Conservation (phyloP, 2,113 vertebrate species). For the Coturnix japonica region DNA sequence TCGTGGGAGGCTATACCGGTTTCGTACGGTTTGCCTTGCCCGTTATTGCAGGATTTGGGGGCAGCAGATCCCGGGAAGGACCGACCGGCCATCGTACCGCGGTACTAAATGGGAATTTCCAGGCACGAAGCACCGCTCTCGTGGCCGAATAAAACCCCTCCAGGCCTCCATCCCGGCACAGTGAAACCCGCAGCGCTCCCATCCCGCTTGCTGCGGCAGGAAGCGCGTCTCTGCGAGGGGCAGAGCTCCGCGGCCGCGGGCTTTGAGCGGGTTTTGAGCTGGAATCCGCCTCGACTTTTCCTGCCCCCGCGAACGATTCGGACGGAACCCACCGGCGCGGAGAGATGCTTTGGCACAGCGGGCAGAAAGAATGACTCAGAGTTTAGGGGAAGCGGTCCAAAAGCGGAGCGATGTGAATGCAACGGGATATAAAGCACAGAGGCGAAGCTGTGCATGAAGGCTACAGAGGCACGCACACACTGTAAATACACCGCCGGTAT, state of each 20-base stretch:
- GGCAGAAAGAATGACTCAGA: not conserved
- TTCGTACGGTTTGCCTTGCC: not conserved
- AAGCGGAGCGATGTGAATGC: not conserved
- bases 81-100: not conserved
- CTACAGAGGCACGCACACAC: not conserved
- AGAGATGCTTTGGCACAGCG: not conserved
- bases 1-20: no score
- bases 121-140: not conserved
- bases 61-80: not conserved
- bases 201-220: not conserved
- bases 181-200: not conserved
- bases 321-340: not conserved
- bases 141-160: not conserved
- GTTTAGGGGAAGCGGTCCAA: not conserved
- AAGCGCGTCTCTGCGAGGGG: not conserved
- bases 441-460: not conserved
- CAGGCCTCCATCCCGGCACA: not conserved
- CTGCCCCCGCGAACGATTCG: not conserved
- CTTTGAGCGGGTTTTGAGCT: not conserved
- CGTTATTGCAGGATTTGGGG: not conserved
- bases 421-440: not conserved
- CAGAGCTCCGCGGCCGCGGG: not conserved
- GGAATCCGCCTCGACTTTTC: constrained; percentile 56
- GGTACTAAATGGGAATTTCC: not conserved
- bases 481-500: not conserved